Conservation (phyloP, 2,888 invertebrate genomes). For the Apeira syringaria region DNA sequence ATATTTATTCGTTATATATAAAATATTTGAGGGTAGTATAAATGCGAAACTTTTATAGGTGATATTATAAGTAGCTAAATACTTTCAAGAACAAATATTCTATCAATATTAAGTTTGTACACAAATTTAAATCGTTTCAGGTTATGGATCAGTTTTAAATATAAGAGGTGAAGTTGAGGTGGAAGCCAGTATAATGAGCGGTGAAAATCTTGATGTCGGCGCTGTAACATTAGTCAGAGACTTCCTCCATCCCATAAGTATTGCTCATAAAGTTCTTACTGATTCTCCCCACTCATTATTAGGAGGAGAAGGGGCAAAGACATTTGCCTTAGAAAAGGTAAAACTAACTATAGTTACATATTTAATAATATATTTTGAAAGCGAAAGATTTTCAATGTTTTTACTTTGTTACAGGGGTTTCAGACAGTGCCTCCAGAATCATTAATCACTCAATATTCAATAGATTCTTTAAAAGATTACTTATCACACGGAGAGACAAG, state of each 20-base stretch:
- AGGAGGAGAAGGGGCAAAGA: slow-evolving; percentile 89
- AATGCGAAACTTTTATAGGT: no score
- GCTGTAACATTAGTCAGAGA: slow-evolving; percentile 90
- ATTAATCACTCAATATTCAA: slow-evolving; percentile 86
- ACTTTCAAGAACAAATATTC: no score
- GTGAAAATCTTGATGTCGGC: slow-evolving; percentile 86
- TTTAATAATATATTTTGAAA: no score
- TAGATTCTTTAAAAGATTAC: slow-evolving; percentile 84
- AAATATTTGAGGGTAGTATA: no score
- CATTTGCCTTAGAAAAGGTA: slow-evolving; percentile 86
- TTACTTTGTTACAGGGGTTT: slow-evolving; percentile 74
- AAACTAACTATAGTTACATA: background rate
- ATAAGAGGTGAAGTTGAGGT: slow-evolving; percentile 91
- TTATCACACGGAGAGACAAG: slow-evolving; percentile 75
- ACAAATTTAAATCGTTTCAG: no score
- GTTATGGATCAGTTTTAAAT: slow-evolving; percentile 91
- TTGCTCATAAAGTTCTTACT: slow-evolving; percentile 90
- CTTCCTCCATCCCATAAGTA: slow-evolving; percentile 89
- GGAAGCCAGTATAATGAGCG: slow-evolving; percentile 94
- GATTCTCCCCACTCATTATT: slow-evolving; percentile 89
- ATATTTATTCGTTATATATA: no score
- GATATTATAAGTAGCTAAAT: no score
- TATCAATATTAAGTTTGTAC: no score
- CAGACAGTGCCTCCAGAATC: slow-evolving; percentile 84
- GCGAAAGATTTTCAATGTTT: no score